phyloP scores from a whole-genome alignment of 2,797 vertebrate species.

The Neoniphon sammara region DNA sequence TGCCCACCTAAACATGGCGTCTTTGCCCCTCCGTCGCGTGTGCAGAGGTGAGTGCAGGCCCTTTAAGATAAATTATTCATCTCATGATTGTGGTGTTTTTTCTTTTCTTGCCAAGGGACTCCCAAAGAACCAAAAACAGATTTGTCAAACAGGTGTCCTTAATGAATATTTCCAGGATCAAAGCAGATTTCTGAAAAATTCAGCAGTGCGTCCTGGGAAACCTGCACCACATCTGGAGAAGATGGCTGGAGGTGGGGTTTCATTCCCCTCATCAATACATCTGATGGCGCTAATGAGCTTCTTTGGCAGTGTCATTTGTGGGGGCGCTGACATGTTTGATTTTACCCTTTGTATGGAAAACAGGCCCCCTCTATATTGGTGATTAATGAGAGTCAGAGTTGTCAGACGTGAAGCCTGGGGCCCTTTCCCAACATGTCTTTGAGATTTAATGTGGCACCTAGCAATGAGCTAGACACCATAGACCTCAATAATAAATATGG shows the following conservation, averaged over 20 bases:
- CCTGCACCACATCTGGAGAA: constrained; percentile 18
- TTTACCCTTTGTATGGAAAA: constrained; percentile 55
- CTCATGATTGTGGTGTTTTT: not conserved
- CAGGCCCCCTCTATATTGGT: constrained; percentile 32
- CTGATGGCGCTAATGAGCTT: constrained; percentile 58
- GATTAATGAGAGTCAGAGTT: constrained; percentile 54
- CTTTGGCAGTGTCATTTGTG: constrained; percentile 66
- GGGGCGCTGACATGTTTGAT: constrained; percentile 58
- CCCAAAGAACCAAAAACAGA: constrained; percentile 22
- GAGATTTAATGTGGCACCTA: constrained; percentile 54
- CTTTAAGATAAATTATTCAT: not conserved
- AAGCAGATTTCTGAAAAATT: constrained; percentile 33
- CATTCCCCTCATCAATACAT: constrained; percentile 57
- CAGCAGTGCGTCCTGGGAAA: constrained; percentile 7
- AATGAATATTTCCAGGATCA: constrained; percentile 20
- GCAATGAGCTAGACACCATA: constrained; percentile 46
- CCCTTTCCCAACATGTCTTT: constrained; percentile 18
- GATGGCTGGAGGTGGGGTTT: constrained; percentile 37
- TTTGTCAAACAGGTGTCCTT: constrained; percentile 16
- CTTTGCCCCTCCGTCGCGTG: constrained; percentile 94
- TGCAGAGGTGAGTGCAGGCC: constrained; percentile 88
- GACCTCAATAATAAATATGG: constrained; percentile 36
- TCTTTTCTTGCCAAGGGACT: not conserved
- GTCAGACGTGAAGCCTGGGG: constrained; percentile 50
- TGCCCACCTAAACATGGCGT: constrained; percentile 93